Percentiles rank a stretch among this genome's conserved stretches.
Evolutionary conservation across 2,113 vertebrate genomes (phyloP).

Genomic region (Sinocyclocheilus rhinocerous): DNA sequence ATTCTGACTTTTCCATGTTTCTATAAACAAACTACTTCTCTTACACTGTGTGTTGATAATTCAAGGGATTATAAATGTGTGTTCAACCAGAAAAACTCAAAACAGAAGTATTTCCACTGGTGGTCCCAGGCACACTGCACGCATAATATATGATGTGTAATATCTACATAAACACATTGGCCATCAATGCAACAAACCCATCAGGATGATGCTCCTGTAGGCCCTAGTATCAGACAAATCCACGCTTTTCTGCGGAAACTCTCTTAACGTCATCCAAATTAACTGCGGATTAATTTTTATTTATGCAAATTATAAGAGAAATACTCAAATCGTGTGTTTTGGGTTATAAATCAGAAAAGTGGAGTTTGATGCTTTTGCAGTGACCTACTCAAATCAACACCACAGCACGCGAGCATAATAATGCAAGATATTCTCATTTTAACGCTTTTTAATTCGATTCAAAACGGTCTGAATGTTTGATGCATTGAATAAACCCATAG

Average conservation of each 20-base stretch:
- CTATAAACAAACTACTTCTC: too few relatives aligned
- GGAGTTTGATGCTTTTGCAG: background rate
- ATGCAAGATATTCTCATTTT: background rate
- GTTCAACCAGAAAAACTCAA: background rate
- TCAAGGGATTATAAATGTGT: background rate
- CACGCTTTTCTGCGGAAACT: background rate
- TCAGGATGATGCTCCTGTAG: background rate
- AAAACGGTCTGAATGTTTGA: background rate
- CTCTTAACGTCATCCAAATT: background rate
- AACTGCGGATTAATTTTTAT: accelerated
- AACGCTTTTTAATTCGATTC: background rate
- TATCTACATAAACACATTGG: background rate
- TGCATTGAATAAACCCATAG: background rate
- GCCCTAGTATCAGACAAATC: background rate
- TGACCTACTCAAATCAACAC: background rate
- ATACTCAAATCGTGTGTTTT: background rate
- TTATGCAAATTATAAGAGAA: background rate
- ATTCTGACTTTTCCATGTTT: too few relatives aligned
- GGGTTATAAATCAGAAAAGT: background rate
- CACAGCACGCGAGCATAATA: background rate
- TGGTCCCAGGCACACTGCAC: background rate
- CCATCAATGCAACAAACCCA: background rate
- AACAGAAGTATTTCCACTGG: background rate
- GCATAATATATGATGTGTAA: background rate
- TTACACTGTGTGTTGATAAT: too few relatives aligned